Evolutionary conservation across 2,797 vertebrate genomes (phyloP).

Genomic region (Meda fulgida): DNA sequence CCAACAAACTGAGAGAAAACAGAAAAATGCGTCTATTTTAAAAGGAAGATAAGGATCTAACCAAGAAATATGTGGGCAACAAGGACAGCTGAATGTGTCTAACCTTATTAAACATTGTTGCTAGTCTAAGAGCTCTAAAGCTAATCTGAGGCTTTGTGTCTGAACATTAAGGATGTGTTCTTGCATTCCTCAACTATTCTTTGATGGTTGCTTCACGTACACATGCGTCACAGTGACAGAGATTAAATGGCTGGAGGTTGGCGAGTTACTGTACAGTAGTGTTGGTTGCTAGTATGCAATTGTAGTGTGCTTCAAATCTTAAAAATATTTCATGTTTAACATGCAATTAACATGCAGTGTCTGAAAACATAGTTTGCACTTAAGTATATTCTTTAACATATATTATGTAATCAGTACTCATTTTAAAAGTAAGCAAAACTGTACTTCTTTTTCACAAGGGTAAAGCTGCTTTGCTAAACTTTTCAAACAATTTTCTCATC

Average conservation of each 20-base stretch:
- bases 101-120: not conserved
- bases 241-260: not conserved
- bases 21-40: not conserved
- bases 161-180: slow-evolving; percentile 19
- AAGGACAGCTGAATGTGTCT: not conserved
- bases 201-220: not conserved
- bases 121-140: not conserved
- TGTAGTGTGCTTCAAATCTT: not conserved
- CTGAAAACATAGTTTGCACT: not conserved
- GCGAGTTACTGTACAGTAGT: not conserved
- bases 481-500: no score
- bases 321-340: no score
- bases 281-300: not conserved
- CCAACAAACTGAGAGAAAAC: slow-evolving; percentile 80
- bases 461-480: slow-evolving; percentile 4
- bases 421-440: not conserved
- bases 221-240: not conserved
- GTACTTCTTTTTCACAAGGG: not conserved
- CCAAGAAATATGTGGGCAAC: slow-evolving; percentile 5
- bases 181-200: not conserved
- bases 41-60: not conserved
- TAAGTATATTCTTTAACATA: not conserved
- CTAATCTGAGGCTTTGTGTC: slow-evolving; percentile 1
- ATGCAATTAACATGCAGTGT: not conserved
- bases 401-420: not conserved